Evolutionary conservation across 37 sponge, comb jelly and placozoan genomes (phyloP).

Genomic region (Bolinopsis microptera): DNA sequence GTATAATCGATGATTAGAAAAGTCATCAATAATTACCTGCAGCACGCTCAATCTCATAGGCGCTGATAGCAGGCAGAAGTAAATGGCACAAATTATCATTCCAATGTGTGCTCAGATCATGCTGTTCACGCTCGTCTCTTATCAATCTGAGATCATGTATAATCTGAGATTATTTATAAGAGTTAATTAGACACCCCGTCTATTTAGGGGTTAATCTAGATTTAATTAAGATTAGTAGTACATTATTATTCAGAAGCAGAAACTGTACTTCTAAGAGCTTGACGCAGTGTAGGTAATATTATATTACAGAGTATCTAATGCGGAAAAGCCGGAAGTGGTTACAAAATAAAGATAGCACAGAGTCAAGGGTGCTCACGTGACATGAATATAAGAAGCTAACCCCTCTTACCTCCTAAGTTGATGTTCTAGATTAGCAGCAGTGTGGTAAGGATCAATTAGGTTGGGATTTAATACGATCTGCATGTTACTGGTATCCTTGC

Average conservation of each 20-base stretch:
- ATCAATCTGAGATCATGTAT: slow-evolving; percentile 29
- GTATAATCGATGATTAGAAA: no score
- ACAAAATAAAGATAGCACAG: no score
- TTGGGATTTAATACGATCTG: background rate
- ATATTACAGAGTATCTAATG: no score
- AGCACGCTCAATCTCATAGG: slow-evolving; percentile 91
- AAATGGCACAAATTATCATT: slow-evolving; percentile 84
- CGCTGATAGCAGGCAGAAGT: slow-evolving; percentile 82
- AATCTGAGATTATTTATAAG: background rate
- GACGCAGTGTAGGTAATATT: no score
- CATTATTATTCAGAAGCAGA: no score
- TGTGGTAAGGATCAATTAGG: slow-evolving; percentile 34
- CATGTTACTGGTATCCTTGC: background rate
- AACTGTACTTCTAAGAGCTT: no score
- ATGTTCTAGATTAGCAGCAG: slow-evolving; percentile 30
- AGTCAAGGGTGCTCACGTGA: no score
- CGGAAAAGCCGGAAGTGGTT: no score
- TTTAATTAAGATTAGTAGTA: no score
- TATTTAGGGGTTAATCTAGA: no score
- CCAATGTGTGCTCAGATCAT: slow-evolving; percentile 84
- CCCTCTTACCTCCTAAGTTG: background rate
- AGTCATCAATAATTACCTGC: slow-evolving; percentile 40
- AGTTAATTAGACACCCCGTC: no score
- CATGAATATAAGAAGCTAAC: no score
- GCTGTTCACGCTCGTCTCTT: slow-evolving; percentile 70